Evolutionary conservation across 2,888 invertebrate genomes (phyloP), one percentile per base, ranked within the genome.

Genomic region (Agonopterix subpropinquella): DNA sequence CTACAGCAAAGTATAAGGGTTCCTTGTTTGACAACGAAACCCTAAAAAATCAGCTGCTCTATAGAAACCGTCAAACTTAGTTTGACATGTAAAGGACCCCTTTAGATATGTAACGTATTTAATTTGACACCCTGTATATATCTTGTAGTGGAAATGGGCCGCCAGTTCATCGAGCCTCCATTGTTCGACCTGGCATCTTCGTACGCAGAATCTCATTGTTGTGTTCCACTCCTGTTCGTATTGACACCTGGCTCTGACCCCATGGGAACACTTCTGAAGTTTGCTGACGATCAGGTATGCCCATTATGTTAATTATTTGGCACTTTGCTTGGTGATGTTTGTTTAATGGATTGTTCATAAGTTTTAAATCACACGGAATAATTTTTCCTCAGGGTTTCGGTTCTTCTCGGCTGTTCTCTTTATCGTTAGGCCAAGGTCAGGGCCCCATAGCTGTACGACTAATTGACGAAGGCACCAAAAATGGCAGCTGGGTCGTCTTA

Each of bases 171-270:
- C 8, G 96, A 96, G 71, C 96, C 98, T 0, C 98, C 98, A 0
- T 93, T 96, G 0, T 98, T 98, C 72, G 96, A 98, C 80, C 85
- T 98, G 58, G 80, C 89, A 0, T 93, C 96, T 1, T 96, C 96
- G 0, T 98, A 93, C 72, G 84, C 89, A 0, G 97, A 98, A 70
- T 98, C 98, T 0, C 94, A 95, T 64, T 93, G 93, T 68, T 93
- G 92, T 65, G 92, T 96, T n/a, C 98, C 98, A 0, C 78, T 98
- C 51, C 93, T 98, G 63, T 98, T 98, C 68, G 93, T 98, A 28
- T 81, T 98, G 53, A 97, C 97, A 0, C 97, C 98, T 0, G 98
- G 98, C 3, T 95, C 97, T 0, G 98, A 98, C 89, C 98, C 98
- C 0, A 96, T 96, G 67, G 95, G 95, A 18, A 92, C 95, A 0